Evolutionary conservation across 2,113 vertebrate genomes (phyloP), one percentile per base, ranked within the genome.

Genomic region (Steatornis caripensis): DNA sequence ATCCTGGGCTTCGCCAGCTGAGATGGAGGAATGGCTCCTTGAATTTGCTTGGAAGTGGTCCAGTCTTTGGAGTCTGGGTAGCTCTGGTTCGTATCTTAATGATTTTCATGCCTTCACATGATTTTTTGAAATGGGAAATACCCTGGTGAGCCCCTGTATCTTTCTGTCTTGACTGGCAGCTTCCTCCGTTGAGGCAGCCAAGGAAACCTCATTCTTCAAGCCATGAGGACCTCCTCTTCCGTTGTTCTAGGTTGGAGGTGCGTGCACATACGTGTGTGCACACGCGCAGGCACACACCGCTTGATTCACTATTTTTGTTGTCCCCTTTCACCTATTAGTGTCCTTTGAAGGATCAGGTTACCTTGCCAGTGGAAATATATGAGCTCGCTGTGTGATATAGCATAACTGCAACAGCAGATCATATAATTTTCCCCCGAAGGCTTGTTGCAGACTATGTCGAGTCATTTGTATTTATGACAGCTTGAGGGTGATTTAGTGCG

Each of bases 401-500:
- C 96, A 94, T 98, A 98, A 98, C 98, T 96, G 95, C 95, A 96
- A 93, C 94, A 96, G 96, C 97, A 97, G 95, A 98, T 97, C 97
- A 95, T 98, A 98, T 98, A 96, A 98, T 98, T 98, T 98, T 94
- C 97, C 97, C 97, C 97, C 1, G 60, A 97, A 98, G 98, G 97
- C 97, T 98, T 98, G 98, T 98, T 98, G 96, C 98, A 96, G 96
- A 97, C 97, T 95, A 81, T 96, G 98, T 98, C 36, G 69, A 98
- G 97, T 98, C 97, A 97, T 98, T 98, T 98, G 97, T 98, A 98
- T 98, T 98, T 97, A 98, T 98, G 97, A 98, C 97, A 97, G 96
- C 97, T 97, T 60, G 27, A 95, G 96, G 84, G 81, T 98, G 97
- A 98, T 98, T 98, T 98, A 98, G 93, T 94, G 91, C 13, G 84